Evolutionary conservation across 1,140 invertebrate genomes (phyloP).

Genomic region (Drosophila kohkoa): DNA sequence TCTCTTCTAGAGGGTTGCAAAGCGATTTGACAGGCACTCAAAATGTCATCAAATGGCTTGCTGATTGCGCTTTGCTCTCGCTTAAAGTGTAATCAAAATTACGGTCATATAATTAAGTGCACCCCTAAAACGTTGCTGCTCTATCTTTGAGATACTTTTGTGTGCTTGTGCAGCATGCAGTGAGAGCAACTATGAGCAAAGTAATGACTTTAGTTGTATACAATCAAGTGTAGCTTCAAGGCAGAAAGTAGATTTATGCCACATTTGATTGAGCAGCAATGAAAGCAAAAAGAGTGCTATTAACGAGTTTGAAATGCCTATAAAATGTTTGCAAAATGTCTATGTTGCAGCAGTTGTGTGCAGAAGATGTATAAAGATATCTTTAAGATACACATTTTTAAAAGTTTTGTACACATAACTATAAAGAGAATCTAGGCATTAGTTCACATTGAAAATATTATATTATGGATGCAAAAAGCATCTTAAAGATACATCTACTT

Average conservation of each 20-base stretch:
- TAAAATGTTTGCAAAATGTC: neutral
- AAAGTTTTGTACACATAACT: too few species aligned
- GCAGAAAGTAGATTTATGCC: too few species aligned
- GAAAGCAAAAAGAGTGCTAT: conserved; percentile 18
- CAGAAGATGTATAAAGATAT: too few species aligned
- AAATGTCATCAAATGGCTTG: conserved; percentile 74
- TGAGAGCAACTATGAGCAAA: too few species aligned
- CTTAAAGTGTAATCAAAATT: conserved; percentile 30
- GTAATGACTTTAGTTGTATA: too few species aligned
- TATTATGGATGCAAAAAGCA: neutral
- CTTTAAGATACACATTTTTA: too few species aligned
- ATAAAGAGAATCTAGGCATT: too few species aligned
- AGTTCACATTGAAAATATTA: too few species aligned
- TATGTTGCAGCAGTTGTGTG: neutral
- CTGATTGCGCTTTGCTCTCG: conserved; percentile 43
- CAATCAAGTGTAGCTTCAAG: too few species aligned
- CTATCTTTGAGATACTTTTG: neutral
- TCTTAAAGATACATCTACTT: neutral
- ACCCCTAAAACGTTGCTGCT: neutral
- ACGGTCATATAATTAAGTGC: conserved; percentile 47
- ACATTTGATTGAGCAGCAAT: neutral
- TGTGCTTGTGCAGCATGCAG: too few species aligned
- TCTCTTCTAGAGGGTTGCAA: conserved; percentile 37
- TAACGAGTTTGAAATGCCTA: too few species aligned
- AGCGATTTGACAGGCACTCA: conserved; percentile 53